phyloP scores from a whole-genome alignment of 2,113 vertebrate species.

The Mesitornis unicolor region DNA sequence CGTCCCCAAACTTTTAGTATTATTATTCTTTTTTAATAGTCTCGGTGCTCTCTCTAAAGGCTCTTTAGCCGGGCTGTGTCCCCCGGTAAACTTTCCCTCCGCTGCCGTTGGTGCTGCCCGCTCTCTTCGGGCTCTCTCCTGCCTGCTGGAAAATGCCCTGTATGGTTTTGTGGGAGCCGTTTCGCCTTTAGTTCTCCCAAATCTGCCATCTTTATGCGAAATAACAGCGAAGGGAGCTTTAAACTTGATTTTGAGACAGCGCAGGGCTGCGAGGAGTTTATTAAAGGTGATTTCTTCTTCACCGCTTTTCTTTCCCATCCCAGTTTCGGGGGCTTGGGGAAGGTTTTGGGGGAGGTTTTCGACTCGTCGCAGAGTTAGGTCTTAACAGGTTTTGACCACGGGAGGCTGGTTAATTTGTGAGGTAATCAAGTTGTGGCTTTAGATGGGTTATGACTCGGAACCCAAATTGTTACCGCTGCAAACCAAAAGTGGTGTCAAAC shows the following conservation, averaged over 20 bases:
- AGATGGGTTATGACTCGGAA: not conserved
- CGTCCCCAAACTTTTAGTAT: not conserved
- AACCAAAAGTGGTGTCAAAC: not conserved
- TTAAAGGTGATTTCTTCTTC: no score
- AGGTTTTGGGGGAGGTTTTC: not conserved
- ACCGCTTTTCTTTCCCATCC: not conserved
- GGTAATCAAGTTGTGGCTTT: not conserved
- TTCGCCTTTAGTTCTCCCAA: not conserved
- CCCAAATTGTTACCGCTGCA: not conserved
- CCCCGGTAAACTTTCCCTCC: not conserved
- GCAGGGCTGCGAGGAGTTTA: not conserved
- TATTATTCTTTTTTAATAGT: not conserved
- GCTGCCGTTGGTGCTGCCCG: not conserved
- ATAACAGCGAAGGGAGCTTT: accelerated
- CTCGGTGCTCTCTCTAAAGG: no score
- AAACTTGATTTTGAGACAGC: accelerated
- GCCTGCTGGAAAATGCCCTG: not conserved
- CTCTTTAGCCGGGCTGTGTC: not conserved
- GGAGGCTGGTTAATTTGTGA: not conserved
- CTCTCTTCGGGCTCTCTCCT: not conserved
- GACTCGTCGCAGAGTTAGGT: not conserved
- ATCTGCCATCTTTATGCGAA: not conserved
- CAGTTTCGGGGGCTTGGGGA: not conserved
- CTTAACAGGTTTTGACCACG: accelerated
- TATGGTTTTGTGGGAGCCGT: not conserved